A percentile compares a stretch with the other conserved stretches of the same genome.
phyloP scores from a whole-genome alignment of 2,797 vertebrate species.

The Cyprinella venusta region DNA sequence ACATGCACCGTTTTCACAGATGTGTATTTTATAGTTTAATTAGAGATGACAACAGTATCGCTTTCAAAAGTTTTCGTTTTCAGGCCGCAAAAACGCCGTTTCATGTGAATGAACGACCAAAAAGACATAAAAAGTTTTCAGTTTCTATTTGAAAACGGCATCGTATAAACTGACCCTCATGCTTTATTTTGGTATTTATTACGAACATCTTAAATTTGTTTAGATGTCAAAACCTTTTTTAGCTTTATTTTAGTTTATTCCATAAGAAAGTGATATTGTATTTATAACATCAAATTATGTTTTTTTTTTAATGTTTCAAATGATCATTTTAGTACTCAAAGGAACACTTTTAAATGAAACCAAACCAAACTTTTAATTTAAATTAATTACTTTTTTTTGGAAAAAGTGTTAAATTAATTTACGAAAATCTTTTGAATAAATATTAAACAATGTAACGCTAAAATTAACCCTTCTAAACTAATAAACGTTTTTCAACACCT shows the following conservation, averaged over 20 bases:
- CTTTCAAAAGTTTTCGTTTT: not conserved
- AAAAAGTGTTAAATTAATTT: too few species aligned
- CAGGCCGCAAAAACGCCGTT: not conserved
- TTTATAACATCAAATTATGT: not conserved
- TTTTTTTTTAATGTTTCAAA: not conserved
- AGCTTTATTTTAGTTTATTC: not conserved
- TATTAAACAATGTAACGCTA: too few species aligned
- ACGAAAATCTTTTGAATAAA: too few species aligned
- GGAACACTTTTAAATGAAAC: not conserved
- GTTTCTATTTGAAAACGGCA: too few species aligned
- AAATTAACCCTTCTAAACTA: too few species aligned
- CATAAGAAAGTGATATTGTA: not conserved
- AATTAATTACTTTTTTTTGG: too few species aligned
- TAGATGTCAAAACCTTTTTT: too few species aligned
- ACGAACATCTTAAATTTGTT: not conserved
- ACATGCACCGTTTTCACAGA: too few species aligned
- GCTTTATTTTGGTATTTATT: not conserved
- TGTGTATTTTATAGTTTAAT: too few species aligned
- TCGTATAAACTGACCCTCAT: not conserved
- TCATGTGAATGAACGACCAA: not conserved
- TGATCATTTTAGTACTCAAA: not conserved
- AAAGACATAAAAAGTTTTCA: not conserved
- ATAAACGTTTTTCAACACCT: too few species aligned
- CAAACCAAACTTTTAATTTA: too few species aligned
- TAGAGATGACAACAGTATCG: too few species aligned